Conservation (phyloP, 2,797 vertebrate genomes). For the Champsocephalus gunnari region DNA sequence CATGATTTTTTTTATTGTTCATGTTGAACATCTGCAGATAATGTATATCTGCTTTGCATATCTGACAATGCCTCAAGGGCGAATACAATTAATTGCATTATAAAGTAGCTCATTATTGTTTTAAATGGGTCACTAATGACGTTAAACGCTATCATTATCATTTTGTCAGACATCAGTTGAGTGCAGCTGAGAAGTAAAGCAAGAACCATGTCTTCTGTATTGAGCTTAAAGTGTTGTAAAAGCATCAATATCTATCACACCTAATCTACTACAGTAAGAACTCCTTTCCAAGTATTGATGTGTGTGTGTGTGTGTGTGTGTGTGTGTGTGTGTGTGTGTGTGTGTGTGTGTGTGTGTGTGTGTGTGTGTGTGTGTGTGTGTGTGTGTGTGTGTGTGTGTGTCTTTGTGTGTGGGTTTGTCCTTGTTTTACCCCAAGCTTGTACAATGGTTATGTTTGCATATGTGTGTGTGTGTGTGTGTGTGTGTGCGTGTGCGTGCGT, state of each 20-base stretch:
- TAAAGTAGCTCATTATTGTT: slow-evolving; percentile 51
- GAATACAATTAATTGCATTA: neutral
- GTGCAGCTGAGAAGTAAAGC: neutral
- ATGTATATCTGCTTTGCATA: slow-evolving; percentile 40
- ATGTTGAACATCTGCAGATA: slow-evolving; percentile 34
- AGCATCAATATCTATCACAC: slow-evolving; percentile 57
- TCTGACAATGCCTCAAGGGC: slow-evolving; percentile 41
- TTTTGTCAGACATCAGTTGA: neutral
- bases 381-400: slow-evolving; percentile 2
- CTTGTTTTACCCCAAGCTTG: neutral
- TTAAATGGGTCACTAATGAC: slow-evolving; percentile 33
- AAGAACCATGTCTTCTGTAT: slow-evolving; percentile 26
- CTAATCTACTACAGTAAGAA: slow-evolving; percentile 50
- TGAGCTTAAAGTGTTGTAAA: slow-evolving; percentile 46
- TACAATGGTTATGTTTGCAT: neutral
- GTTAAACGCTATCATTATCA: neutral
- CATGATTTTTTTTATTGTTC: slow-evolving; percentile 14
- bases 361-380: slow-evolving; percentile 3
- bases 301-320: slow-evolving; percentile 14
- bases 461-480: too few relatives aligned
- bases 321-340: neutral
- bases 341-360: neutral
- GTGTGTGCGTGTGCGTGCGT: too few relatives aligned
- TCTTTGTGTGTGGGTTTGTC: slow-evolving; percentile 8
- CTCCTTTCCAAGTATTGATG: slow-evolving; percentile 9